Base-by-base conservation (phyloP, 2,113 vertebrate species). In the Labrus mixtus region DNA sequence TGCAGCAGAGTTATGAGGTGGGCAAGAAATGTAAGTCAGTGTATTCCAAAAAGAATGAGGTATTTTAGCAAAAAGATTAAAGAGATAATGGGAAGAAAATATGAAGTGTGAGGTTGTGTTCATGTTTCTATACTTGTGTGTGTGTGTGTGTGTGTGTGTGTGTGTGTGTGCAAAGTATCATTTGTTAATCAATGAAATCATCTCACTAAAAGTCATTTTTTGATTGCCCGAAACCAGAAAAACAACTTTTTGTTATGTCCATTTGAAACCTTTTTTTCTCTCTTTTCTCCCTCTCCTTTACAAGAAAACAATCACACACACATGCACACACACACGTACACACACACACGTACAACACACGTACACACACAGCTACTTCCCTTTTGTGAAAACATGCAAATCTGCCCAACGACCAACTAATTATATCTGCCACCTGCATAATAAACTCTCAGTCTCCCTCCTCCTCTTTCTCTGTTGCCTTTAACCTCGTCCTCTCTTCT, bases 371-470 rank as follows among this genome's bases (percentile, higher is more conserved):
- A 80, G 50, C 86, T 77, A 95, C 93, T 94, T 95, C 93, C 94
- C 93, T 93, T 94, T 95, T 93, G 89, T 93, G 92, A 94, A 90
- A 87, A 92, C 73, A 95, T 95, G 94, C 94, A 95, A 95, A 95
- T 94, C 69, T 70, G 79, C 83, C 89, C 93, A 94, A 95, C 94
- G 92, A 93, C 92, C 84, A 89, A 94, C 94, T 95, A 95, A 95
- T 94, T 93, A 93, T 94, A 94, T 93, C 92, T 84, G 87, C 88
- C 94, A 95, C 93, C 94, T 94, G 94, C 94, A 92, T 91, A 90
- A 89, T 88, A 90, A 90, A 90, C 83, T 81, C 83, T 68, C 77
- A 62, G 76, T 84, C 82, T 85, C 84, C 83, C 83, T 86, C 72
- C 73, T 75, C 68, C 19, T 50, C 37, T 62, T 51, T 69, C 62